Evolutionary conservation across 23 tunicate genomes (phyloP).

Genomic region (Styela plicata): DNA sequence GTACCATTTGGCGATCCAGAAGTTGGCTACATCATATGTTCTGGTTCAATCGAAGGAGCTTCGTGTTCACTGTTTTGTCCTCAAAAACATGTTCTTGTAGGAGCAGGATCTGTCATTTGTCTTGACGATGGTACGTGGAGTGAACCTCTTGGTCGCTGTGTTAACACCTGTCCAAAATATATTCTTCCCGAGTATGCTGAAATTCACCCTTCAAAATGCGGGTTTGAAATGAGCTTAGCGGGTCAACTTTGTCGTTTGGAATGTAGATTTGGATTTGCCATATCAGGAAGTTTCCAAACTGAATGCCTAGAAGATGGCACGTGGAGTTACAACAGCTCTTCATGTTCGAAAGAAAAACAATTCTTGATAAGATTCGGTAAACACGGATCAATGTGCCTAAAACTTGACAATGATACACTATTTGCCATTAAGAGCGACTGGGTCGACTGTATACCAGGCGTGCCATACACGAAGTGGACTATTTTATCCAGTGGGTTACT

Average conservation of each 20-base stretch:
- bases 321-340: conserved; percentile 21
- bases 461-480: conserved; percentile 31
- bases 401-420: not conserved
- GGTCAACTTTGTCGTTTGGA: conserved; percentile 21
- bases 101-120: conserved; percentile 29
- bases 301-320: conserved; percentile 30
- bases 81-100: not conserved
- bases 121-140: conserved; percentile 41
- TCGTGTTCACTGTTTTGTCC: conserved; percentile 33
- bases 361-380: conserved; percentile 8
- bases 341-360: conserved; percentile 35
- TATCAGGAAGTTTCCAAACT: conserved; percentile 1
- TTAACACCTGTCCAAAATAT: conserved; percentile 24
- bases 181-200: conserved; percentile 12
- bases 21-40: conserved; percentile 4
- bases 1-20: not conserved
- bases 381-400: conserved; percentile 9
- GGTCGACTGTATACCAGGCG: conserved; percentile 6
- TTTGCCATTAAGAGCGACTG: not conserved
- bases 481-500: conserved; percentile 2
- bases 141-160: conserved; percentile 43
- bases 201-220: conserved; percentile 34
- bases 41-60: conserved; percentile 8
- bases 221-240: conserved; percentile 2
- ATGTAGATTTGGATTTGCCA: conserved; percentile 32